Conservation (phyloP, 1,140 invertebrate species). For the Bombus waltoni region DNA sequence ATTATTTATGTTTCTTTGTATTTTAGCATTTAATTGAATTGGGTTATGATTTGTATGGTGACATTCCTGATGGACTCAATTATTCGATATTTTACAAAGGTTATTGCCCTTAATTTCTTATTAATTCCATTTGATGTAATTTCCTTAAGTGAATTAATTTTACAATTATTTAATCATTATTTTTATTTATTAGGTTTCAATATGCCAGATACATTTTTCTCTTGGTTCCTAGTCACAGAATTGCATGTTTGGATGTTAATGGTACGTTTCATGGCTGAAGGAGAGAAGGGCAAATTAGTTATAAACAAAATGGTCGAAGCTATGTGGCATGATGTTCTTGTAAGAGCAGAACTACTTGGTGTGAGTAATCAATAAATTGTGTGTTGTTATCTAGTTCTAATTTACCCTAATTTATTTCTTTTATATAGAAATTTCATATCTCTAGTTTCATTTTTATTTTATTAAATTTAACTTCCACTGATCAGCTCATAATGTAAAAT, state of each 20-base stretch:
- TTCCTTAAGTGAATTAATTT: not conserved
- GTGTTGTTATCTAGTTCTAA: not conserved
- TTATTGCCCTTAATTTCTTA: not conserved
- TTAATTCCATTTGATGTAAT: not conserved
- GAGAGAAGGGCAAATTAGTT: slow-evolving; percentile 86
- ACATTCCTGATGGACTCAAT: slow-evolving; percentile 34
- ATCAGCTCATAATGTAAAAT: slow-evolving; percentile 10
- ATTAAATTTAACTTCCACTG: slow-evolving; percentile 12
- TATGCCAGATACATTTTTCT: slow-evolving; percentile 90
- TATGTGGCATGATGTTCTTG: slow-evolving; percentile 91
- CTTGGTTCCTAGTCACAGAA: slow-evolving; percentile 93
- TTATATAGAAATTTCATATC: not conserved
- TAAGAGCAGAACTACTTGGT: slow-evolving; percentile 88
- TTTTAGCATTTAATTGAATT: slow-evolving; percentile 25
- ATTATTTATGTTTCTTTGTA: slow-evolving; percentile 21
- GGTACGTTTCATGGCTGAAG: slow-evolving; percentile 90
- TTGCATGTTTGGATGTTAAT: slow-evolving; percentile 93
- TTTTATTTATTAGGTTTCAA: slow-evolving; percentile 85
- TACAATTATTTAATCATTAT: not conserved
- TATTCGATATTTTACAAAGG: slow-evolving; percentile 59
- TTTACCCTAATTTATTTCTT: not conserved
- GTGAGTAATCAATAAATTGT: slow-evolving; percentile 80
- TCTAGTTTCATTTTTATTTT: not conserved
- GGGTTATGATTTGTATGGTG: slow-evolving; percentile 26
- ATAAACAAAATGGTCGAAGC: slow-evolving; percentile 89